phyloP scores from a whole-genome alignment of 2,113 vertebrate genomes.

The Mastomys natalensis region DNA sequence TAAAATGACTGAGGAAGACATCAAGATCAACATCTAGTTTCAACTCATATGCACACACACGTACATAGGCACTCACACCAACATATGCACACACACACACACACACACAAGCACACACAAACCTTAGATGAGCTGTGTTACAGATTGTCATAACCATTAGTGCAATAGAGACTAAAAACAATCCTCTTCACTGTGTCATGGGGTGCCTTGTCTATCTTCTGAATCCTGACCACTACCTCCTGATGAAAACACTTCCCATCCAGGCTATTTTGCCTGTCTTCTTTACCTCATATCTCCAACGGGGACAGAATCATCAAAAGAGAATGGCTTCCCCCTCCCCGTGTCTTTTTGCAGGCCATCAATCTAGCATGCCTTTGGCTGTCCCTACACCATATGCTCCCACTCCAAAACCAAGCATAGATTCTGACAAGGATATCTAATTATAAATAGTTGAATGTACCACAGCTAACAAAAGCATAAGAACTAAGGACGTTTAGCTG shows the following conservation, averaged over 20 bases:
- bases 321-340: rapidly evolving
- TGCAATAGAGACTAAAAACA: neutral
- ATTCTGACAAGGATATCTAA: neutral
- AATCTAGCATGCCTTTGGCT: neutral
- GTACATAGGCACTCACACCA: neutral
- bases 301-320: rapidly evolving
- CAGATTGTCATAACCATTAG: neutral
- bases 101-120: neutral
- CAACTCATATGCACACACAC: neutral
- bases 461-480: constrained; percentile 13
- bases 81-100: neutral
- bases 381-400: neutral
- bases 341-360: neutral
- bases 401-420: neutral
- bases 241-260: neutral
- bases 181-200: neutral
- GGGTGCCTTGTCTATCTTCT: neutral
- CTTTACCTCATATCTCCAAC: neutral
- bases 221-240: neutral
- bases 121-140: neutral
- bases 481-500: neutral
- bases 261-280: neutral
- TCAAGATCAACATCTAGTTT: neutral
- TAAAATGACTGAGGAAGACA: neutral
- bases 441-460: neutral